A percentile compares a stretch with the other conserved stretches of the same genome.
Conservation (phyloP, 2,113 vertebrate genomes). For the Bucco capensis region DNA sequence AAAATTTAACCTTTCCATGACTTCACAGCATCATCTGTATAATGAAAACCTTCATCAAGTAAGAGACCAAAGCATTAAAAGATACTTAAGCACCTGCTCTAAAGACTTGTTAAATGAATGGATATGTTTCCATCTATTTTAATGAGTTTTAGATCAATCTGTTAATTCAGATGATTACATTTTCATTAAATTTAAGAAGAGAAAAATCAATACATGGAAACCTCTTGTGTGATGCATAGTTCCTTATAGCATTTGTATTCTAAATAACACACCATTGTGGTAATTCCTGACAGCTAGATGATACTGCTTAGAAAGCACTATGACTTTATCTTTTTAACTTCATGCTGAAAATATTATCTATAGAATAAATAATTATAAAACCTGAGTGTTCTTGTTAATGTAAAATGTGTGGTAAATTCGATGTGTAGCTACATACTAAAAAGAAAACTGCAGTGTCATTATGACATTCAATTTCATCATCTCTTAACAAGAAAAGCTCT, state of each 20-base stretch:
- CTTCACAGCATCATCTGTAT: not conserved
- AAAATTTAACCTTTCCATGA: not conserved
- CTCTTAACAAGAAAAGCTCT: not conserved
- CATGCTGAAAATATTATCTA: not conserved
- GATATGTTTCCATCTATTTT: not conserved
- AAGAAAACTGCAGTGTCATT: not conserved
- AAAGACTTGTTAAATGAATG: not conserved
- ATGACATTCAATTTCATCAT: not conserved
- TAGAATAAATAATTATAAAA: not conserved
- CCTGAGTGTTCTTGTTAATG: not conserved
- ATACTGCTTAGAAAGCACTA: not conserved
- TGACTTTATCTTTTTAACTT: too few species aligned
- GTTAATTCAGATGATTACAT: not conserved
- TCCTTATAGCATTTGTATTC: not conserved
- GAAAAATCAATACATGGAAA: not conserved
- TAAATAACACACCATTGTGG: not conserved
- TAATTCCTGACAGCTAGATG: not conserved
- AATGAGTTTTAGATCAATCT: not conserved
- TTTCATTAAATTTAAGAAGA: not conserved
- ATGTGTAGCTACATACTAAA: not conserved
- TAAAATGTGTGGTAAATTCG: not conserved
- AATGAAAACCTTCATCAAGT: not conserved
- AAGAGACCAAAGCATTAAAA: not conserved
- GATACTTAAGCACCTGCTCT: not conserved
- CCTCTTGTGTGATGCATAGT: not conserved